Evolutionary conservation across 2,113 vertebrate species (phyloP), one percentile per base, ranked within the genome.

Genomic region (Halcyon senegalensis): DNA sequence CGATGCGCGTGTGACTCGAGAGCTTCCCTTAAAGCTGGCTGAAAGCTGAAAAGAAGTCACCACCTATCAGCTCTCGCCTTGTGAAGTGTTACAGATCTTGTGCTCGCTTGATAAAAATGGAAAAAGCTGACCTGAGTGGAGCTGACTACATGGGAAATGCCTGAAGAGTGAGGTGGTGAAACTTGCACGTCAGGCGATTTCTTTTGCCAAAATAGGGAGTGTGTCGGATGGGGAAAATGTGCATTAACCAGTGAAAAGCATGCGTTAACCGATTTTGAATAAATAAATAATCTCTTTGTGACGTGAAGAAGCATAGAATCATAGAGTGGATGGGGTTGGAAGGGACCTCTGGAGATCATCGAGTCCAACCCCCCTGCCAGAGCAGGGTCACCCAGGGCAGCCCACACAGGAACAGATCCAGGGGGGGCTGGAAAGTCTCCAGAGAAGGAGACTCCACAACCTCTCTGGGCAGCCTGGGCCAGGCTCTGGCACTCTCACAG

Each of bases 161-260:
- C 37, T 20, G 25, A 46, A 35, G 6, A 15, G 62, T 23, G 58
- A 64, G 68, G 46, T 74, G 76, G 37, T 2, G 9, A 70, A 84
- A 31, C 5, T 21, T 7, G 23, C 1, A 2, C 0, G 0, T 25
- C 41, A 72, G 43, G 66, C 0, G 1, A 3, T 89, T 79, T 60
- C 3, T 73, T 46, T 16, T 20, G 23, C n/a, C 67, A 31, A 53
- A 48, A 44, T 35, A 31, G 17, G 12, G 12, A 50, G 25, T 17
- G 30, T 16, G 11, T 33, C 31, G 9, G 1, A 17, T 89, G 28
- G 31, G 33, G 17, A 62, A 13, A 31, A 48, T 10, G 4, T 18
- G 11, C 7, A 1, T 4, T 7, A 35, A 67, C 16, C 31, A 62
- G 20, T 39, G 48, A 68, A 77, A 58, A 63, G 15, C 11, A 39